Evolutionary conservation across 2,888 invertebrate genomes (phyloP), one percentile per base, ranked within the genome.

Genomic region (Furcula furcula): DNA sequence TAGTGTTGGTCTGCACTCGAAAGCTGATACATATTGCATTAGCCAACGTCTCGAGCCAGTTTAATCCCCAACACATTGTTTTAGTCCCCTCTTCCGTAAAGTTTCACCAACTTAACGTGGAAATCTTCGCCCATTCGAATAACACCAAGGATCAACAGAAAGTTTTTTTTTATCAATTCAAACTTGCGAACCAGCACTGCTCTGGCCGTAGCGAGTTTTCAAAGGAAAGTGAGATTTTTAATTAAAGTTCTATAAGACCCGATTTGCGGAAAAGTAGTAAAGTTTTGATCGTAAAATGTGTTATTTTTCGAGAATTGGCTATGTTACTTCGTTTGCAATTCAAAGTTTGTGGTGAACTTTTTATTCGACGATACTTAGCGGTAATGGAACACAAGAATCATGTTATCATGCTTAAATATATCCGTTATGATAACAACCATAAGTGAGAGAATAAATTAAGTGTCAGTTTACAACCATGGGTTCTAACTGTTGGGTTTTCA

Each of bases 21-120:
- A 58, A 68, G 57, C 68, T 75, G 62, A 76, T 79, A 76, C 74
- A 80, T 79, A 79, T 77, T 80, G 68, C 76, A 80, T 78, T 70
- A 77, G 70, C 51, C 40, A 44, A 55, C 51, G 66, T 63, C 66
- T 62, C 53, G 48, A 47, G 43, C 40, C 51, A 61, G 58, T 62
- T 69, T 74, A 68, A 79, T 73, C 70, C 56, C 49, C 52, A 39
- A 65, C 65, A 69, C 69, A 66, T 66, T 72, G 65, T 74, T 69
- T 59, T 51, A 63, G 56, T 49, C 49, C 41, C 21, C 46, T 46
- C 47, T 55, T 57, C 46, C 35, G 35, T 44, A 44, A 44, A 48
- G 55, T 56, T 57, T 55, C 27, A 40, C 20, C 5, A 42, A 29
- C 34, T 38, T 19, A n/a, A 36, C 31, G 42, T 31, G 45, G 40